phyloP scores from a whole-genome alignment of 2,888 invertebrate species.

The Zhuqinia jingwanae region DNA sequence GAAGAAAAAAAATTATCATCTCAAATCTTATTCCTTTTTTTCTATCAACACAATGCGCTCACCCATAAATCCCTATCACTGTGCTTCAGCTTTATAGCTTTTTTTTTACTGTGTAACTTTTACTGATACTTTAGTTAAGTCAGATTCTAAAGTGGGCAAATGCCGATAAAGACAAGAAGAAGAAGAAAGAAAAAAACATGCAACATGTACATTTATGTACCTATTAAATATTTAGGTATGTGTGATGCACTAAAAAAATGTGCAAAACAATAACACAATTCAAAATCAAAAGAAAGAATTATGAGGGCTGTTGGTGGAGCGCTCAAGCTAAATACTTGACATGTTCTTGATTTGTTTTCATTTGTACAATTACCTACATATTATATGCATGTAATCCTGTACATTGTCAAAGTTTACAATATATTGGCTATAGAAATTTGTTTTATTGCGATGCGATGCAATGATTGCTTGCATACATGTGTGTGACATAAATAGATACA shows the following conservation, averaged over 20 bases:
- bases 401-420: constrained; percentile 14
- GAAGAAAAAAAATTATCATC: constrained; percentile 50
- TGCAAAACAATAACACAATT: constrained; percentile 1
- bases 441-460: too few relatives aligned
- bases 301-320: constrained; percentile 17
- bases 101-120: constrained; percentile 52
- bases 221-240: background rate
- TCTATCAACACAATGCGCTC: background rate
- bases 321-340: constrained; percentile 59
- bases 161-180: constrained; percentile 35
- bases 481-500: constrained; percentile 56
- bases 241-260: background rate
- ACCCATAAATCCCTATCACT: constrained; percentile 56
- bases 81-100: too few relatives aligned
- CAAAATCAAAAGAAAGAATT: constrained; percentile 22
- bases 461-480: constrained; percentile 43
- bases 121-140: constrained; percentile 36
- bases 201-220: background rate
- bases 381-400: too few relatives aligned
- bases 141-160: constrained; percentile 60
- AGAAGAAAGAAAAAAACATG: background rate
- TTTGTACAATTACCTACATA: too few relatives aligned
- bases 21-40: background rate
- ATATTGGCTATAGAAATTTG: constrained; percentile 7
- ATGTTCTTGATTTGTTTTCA: constrained; percentile 56